Evolutionary conservation across 2,888 invertebrate species (phyloP), one percentile per base, ranked within the genome.

Genomic region (Tetragonisca angustula): DNA sequence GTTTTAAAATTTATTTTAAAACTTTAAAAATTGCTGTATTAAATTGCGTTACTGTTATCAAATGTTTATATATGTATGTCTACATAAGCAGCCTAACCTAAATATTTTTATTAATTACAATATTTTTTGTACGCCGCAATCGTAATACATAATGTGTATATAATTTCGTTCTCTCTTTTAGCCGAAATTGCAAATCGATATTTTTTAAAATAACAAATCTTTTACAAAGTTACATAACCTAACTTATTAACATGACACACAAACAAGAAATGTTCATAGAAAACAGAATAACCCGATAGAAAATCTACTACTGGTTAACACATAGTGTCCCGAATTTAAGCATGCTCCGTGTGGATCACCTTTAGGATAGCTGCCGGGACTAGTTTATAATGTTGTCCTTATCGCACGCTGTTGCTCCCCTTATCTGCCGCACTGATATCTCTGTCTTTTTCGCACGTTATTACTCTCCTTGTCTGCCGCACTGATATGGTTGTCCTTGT

Each of bases 61-160:
- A 43, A 59, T 27, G 59, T 32, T 75, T 64, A 24, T 49, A 71
- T 65, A 52, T 81, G 17, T 52, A 52, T 52, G 17, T 6, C 52
- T 52, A 11, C 43, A 43, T 43, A 9, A 9, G 36, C 71, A 75
- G 17, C 9, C 2, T 13, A 27, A 50, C 2, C n/a, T 27, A 59
- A 52, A 64, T n/a, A 69, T 36, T 17, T 72, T 64, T 6, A 49
- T 56, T 27, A 2, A 11, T 64, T n/a, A n/a, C 1, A 27, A 43
- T 59, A 73, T 64, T 56, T 65, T 43, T 43, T 43, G 43, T 43
- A 11, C 43, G 43, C 6, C 36, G 9, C 43, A 43, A 43, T 43
- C 2, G 43, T 43, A 64, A 65, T 36, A 15, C 13, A 49, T 21
- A 24, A 5, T 62, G 32, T 11, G 21, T 49, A 4, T 27, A 6